A percentile compares a stretch with the other conserved stretches of the same genome.
phyloP scores from a whole-genome alignment of 2,113 vertebrate genomes.

The Calidris pygmaea region DNA sequence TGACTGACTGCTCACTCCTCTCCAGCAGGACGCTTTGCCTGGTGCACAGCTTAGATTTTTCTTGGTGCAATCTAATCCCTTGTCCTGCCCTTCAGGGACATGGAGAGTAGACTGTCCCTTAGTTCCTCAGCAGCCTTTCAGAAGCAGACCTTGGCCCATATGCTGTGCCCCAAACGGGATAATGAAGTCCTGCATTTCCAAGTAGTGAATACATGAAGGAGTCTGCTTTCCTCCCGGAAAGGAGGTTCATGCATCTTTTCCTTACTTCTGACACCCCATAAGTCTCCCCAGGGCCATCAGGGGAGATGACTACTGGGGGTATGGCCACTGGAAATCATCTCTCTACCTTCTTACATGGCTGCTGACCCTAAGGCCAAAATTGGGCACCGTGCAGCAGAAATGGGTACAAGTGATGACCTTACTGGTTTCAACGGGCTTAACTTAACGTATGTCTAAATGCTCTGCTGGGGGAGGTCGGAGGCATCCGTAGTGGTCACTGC shows the following conservation, averaged over 20 bases:
- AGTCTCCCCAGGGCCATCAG: background rate
- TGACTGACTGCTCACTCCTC: background rate
- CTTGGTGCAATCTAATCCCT: too few relatives aligned
- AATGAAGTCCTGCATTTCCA: background rate
- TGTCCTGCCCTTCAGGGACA: background rate
- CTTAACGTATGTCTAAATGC: background rate
- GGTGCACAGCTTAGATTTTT: background rate
- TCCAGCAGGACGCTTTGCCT: background rate
- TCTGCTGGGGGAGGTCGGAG: background rate
- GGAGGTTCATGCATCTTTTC: background rate
- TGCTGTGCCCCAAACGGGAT: background rate
- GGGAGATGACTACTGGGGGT: background rate
- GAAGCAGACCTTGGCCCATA: background rate
- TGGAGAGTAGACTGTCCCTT: background rate
- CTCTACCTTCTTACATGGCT: background rate
- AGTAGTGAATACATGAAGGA: background rate
- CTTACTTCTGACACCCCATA: background rate
- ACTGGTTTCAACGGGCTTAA: background rate
- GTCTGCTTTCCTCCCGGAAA: background rate
- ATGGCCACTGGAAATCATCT: background rate
- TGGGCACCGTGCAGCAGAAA: background rate
- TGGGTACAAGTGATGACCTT: background rate
- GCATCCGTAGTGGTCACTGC: background rate
- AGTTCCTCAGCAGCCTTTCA: background rate
- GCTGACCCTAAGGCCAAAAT: background rate